Evolutionary conservation across 2,888 invertebrate genomes (phyloP), one percentile per base, ranked within the genome.

Genomic region (Melanargia galathea): DNA sequence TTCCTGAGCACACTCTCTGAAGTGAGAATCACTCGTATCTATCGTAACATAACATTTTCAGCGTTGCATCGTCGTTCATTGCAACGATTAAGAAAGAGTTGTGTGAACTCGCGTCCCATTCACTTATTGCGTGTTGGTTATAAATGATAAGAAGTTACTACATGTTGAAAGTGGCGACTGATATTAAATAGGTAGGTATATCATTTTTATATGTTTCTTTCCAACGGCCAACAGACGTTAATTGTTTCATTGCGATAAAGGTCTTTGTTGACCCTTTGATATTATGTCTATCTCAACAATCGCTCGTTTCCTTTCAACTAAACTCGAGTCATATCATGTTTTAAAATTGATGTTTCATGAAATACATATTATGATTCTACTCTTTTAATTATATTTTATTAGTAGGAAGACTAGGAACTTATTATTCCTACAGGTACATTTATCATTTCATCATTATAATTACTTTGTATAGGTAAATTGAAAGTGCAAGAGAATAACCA

Each of bases 121-220:
- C 81, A 78, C 75, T 77, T 75, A 78, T 77, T 76, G 81, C 83
- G 82, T 83, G 84, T 77, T 78, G 79, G 26, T 59, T 82, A 78
- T 80, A 79, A 76, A 78, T 74, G 85, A 86, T 86, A 86, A 84
- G 78, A 73, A 72, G 78, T 76, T 74, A 76, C 76, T 71, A 75
- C 75, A 76, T 79, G 78, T 79, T 75, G 78, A 81, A 81, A 79
- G 79, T 74, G 74, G 69, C 71, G 66, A 71, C 75, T 75, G 74
- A 77, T 75, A 75, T 71, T 63, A n/a, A n/a, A n/a, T n/a, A n/a
- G n/a, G n/a, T n/a, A n/a, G n/a, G n/a, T n/a, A 45, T 63, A 58
- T 58, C 46, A 58, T 58, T 58, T 58, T 58, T 58, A 52, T 61
- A 57, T 65, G 43, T 64, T 66, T 49, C 61, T 55, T 62, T 24